phyloP scores from a whole-genome alignment of 1,140 invertebrate species.

The Lucilia sericata region DNA sequence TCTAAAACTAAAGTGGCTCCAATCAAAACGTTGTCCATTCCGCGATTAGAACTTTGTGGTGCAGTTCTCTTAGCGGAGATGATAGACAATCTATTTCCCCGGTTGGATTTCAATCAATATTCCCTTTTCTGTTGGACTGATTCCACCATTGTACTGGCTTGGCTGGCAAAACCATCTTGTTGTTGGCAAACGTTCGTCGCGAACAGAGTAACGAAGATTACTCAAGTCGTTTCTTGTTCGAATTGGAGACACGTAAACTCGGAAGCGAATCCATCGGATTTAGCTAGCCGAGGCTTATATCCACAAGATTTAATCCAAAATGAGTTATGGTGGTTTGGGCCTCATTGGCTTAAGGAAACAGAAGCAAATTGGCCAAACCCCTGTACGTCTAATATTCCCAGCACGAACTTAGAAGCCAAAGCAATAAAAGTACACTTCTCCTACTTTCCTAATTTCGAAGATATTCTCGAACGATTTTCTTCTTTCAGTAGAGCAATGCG shows the following conservation, averaged over 20 bases:
- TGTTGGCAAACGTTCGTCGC: slow-evolving; percentile 32
- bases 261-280: not conserved
- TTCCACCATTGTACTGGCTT: slow-evolving; percentile 37
- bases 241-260: not conserved
- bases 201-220: not conserved
- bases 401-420: not conserved
- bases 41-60: slow-evolving; percentile 56
- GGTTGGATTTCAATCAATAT: not conserved
- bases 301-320: not conserved
- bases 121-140: not conserved
- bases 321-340: not conserved
- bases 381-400: slow-evolving; percentile 32
- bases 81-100: slow-evolving; percentile 22
- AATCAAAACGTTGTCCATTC: slow-evolving; percentile 53
- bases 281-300: not conserved
- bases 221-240: not conserved
- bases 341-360: not conserved
- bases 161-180: slow-evolving; percentile 10
- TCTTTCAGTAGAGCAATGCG: not conserved
- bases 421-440: not conserved
- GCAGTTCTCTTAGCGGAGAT: slow-evolving; percentile 28
- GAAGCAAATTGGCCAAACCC: not conserved
- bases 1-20: slow-evolving; percentile 49
- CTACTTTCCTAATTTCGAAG: not conserved
- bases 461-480: not conserved